Percentiles rank a stretch among this genome's conserved stretches.
Conservation (phyloP, 2,113 vertebrate species). For the Delphinus delphis region DNA sequence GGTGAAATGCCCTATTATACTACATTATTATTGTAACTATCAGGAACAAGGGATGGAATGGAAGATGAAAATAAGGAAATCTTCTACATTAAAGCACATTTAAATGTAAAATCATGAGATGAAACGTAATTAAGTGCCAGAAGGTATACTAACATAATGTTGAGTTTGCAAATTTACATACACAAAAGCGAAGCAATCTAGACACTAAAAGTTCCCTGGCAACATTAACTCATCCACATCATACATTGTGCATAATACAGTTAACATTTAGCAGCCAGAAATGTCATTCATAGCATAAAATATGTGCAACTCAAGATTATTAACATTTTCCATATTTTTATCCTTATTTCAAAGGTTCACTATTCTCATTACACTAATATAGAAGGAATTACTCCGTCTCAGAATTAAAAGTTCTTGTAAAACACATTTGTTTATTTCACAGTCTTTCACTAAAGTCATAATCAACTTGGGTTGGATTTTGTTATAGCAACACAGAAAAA, state of each 20-base stretch:
- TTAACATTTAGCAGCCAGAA: constrained; percentile 59
- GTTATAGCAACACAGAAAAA: background rate
- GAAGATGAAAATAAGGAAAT: constrained; percentile 62
- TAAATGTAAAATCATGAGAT: constrained; percentile 64
- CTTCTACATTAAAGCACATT: constrained; percentile 62
- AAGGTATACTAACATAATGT: constrained; percentile 67
- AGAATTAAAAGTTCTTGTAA: constrained; percentile 30
- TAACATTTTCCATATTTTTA: constrained; percentile 58
- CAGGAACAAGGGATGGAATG: background rate
- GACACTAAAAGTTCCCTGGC: constrained; percentile 48
- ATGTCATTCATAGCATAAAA: constrained; percentile 19
- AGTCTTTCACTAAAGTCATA: constrained; percentile 33
- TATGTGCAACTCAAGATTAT: constrained; percentile 38
- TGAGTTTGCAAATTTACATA: constrained; percentile 75
- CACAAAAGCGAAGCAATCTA: constrained; percentile 54
- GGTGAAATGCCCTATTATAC: constrained; percentile 10
- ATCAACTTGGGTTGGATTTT: constrained; percentile 17
- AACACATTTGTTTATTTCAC: constrained; percentile 21
- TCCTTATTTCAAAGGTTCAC: constrained; percentile 53
- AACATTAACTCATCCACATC: constrained; percentile 62
- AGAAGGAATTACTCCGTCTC: background rate
- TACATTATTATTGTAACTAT: constrained; percentile 52
- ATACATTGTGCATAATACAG: constrained; percentile 48
- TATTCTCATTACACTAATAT: constrained; percentile 55
- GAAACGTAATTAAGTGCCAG: constrained; percentile 69